Percentiles rank a stretch among this genome's conserved stretches.
These are phyloP conservation scores for Stegastes partitus DNA, from an alignment of 2,113 vertebrate genomes.

Conservation along the genomic window DNA sequence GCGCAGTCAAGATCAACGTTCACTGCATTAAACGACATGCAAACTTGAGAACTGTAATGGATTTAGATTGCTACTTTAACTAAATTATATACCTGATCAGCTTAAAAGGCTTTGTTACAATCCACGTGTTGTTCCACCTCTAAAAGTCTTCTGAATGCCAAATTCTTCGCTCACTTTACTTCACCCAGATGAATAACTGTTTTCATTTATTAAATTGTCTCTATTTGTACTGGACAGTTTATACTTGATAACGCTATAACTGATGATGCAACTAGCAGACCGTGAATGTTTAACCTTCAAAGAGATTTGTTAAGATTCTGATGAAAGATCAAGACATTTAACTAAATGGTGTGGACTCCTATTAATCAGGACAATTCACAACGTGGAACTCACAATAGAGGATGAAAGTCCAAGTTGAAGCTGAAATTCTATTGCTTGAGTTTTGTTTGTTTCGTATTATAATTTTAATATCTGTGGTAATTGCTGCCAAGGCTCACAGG, in stretches of 20 bases:
- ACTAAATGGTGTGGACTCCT: neutral
- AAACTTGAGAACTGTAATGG: too few species aligned
- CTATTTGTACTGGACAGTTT: neutral
- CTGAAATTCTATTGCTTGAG: neutral
- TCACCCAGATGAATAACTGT: neutral
- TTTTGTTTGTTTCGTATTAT: slow-evolving; percentile 9
- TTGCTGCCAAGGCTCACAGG: slow-evolving; percentile 34
- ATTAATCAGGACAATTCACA: slow-evolving; percentile 24
- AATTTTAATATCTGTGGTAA: slow-evolving; percentile 15
- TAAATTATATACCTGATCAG: too few species aligned
- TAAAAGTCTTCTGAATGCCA: too few species aligned
- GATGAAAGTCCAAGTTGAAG: neutral
- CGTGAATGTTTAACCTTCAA: neutral
- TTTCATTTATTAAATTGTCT: neutral
- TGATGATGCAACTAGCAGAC: neutral
- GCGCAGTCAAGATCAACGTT: too few species aligned
- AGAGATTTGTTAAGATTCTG: neutral
- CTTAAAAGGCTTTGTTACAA: too few species aligned
- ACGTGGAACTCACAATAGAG: slow-evolving; percentile 12
- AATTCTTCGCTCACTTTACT: too few species aligned
- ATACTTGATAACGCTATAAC: neutral
- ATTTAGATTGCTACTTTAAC: too few species aligned
- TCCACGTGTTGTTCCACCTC: too few species aligned
- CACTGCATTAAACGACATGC: too few species aligned
- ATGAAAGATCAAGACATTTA: neutral